Percentiles rank a stretch among this genome's conserved stretches.
phyloP scores from a whole-genome alignment of 2,888 invertebrate species.

The Diogma glabrata region DNA sequence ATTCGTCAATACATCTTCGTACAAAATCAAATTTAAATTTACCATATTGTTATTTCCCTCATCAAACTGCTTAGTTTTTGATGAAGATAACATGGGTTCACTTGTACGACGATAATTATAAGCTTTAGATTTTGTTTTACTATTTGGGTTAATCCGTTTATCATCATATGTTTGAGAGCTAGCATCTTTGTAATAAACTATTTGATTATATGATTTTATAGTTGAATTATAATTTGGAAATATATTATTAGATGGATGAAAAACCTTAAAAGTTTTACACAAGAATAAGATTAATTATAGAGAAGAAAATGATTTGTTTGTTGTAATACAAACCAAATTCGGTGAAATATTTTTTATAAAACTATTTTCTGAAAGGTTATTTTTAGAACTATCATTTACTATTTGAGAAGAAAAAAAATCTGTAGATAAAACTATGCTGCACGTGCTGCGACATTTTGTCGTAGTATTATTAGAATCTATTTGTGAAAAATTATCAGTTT shows the following conservation, averaged over 20 bases:
- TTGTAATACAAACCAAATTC: conserved; percentile 8
- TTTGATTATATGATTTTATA: conserved; percentile 6
- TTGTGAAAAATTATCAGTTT: too few species aligned
- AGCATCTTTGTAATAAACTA: conserved; percentile 6
- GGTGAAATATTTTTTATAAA: conserved; percentile 4
- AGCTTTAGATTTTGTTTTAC: conserved; percentile 20
- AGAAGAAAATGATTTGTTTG: conserved; percentile 5
- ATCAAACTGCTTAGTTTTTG: conserved; percentile 23
- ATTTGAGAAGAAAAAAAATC: conserved; percentile 29
- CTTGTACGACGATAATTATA: conserved; percentile 30
- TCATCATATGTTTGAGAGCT: conserved; percentile 4
- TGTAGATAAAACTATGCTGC: conserved; percentile 50
- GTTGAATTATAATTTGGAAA: too few species aligned
- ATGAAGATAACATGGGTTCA: conserved; percentile 19
- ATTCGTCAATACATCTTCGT: not conserved
- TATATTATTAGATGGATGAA: conserved; percentile 2
- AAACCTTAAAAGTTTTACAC: conserved; percentile 7
- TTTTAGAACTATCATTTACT: conserved; percentile 12
- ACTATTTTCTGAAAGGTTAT: conserved; percentile 7
- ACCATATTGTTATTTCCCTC: conserved; percentile 26
- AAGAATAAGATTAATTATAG: not conserved
- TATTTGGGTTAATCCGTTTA: not conserved
- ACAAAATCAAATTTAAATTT: conserved; percentile 1
- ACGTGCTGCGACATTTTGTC: conserved; percentile 49
- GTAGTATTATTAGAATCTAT: too few species aligned